Percentiles rank a stretch among this genome's conserved stretches.
phyloP scores from a whole-genome alignment of 1,140 invertebrate species.

The Chrysomallon squamiferum region DNA sequence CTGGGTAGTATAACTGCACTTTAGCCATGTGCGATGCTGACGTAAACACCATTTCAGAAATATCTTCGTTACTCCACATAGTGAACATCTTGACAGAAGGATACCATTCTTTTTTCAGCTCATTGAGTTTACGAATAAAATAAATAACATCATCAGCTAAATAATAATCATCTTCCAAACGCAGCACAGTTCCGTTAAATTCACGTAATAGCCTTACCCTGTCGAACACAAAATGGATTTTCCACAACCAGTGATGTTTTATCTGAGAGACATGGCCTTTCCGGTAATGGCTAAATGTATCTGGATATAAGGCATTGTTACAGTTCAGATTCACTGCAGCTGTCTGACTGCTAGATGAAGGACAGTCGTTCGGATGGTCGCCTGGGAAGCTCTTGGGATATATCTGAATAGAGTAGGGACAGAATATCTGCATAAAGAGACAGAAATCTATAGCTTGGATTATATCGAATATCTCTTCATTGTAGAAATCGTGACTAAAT shows the following conservation, averaged over 20 bases:
- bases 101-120: not conserved
- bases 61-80: not conserved
- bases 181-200: not conserved
- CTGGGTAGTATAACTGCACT: not conserved
- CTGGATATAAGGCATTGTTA: slow-evolving; percentile 86
- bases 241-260: slow-evolving; percentile 99
- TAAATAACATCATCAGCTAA: not conserved
- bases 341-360: slow-evolving; percentile 82
- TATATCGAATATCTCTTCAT: not conserved
- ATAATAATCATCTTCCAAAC: not conserved
- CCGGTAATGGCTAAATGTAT: slow-evolving; percentile 93
- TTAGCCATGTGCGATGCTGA: not conserved
- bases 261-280: slow-evolving; percentile 96
- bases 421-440: slow-evolving; percentile 87
- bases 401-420: slow-evolving; percentile 92
- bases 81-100: not conserved
- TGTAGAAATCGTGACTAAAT: not conserved
- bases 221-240: slow-evolving; percentile 63
- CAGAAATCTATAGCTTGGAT: not conserved
- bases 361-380: slow-evolving; percentile 88
- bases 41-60: no score
- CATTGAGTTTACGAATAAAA: not conserved
- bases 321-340: slow-evolving; percentile 81
- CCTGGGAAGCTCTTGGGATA: slow-evolving; percentile 90
- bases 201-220: not conserved